Evolutionary conservation across 2,888 invertebrate genomes (phyloP).

Genomic region (Chesias legatella): DNA sequence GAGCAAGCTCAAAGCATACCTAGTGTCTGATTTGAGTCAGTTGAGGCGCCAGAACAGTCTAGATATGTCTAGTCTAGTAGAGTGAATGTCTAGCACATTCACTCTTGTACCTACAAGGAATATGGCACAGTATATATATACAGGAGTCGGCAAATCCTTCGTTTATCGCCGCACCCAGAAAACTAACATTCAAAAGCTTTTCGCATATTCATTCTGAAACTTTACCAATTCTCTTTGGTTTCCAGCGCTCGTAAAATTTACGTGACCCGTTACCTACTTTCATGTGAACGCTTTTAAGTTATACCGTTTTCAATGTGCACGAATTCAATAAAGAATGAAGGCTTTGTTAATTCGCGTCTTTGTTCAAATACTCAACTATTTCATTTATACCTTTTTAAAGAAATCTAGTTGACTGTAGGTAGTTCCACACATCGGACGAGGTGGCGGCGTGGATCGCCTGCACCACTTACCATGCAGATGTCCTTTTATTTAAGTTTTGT

Average conservation of each 20-base stretch:
- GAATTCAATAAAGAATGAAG: slow-evolving; percentile 19
- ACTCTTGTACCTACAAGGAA: not conserved
- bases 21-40: no score
- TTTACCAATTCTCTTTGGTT: slow-evolving; percentile 62
- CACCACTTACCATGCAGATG: no score
- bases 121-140: slow-evolving; percentile 10
- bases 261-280: slow-evolving; percentile 43
- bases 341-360: slow-evolving; percentile 16
- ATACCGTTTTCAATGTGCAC: slow-evolving; percentile 15
- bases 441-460: no score
- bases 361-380: no score
- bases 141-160: slow-evolving; percentile 21
- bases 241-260: slow-evolving; percentile 49
- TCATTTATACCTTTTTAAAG: no score
- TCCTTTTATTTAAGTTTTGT: no score
- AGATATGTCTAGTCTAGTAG: no score
- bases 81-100: no score
- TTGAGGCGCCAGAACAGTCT: no score
- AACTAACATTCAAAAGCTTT: slow-evolving; percentile 49
- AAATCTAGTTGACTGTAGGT: no score
- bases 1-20: no score
- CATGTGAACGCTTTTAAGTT: slow-evolving; percentile 26
- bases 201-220: slow-evolving; percentile 61
- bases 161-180: slow-evolving; percentile 34
- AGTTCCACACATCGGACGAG: no score